phyloP scores from a whole-genome alignment of 2,888 invertebrate genomes.

The Synanthedon vespiformis region DNA sequence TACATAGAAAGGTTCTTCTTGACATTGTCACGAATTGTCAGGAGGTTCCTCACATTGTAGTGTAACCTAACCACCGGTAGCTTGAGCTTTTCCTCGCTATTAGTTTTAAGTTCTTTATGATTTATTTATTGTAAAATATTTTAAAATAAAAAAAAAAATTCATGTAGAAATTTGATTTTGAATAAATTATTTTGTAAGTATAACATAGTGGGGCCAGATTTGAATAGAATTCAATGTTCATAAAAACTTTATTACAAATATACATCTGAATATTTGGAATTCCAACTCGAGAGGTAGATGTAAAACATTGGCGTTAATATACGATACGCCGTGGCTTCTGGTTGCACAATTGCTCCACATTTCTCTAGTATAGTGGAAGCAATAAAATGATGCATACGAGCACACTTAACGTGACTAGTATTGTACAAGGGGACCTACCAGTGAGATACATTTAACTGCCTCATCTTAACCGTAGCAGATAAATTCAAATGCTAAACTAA shows the following conservation, averaged over 20 bases:
- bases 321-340: not conserved
- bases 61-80: too few relatives aligned
- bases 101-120: too few relatives aligned
- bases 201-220: not conserved
- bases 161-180: too few relatives aligned
- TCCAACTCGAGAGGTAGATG: not conserved
- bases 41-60: too few relatives aligned
- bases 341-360: not conserved
- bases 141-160: too few relatives aligned
- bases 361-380: not conserved
- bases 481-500: slow-evolving; percentile 5
- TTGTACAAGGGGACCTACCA: slow-evolving; percentile 7
- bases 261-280: not conserved
- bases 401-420: not conserved
- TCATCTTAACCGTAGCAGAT: slow-evolving; percentile 13
- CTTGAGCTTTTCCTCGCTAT: too few relatives aligned
- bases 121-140: too few relatives aligned
- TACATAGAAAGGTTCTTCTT: too few relatives aligned
- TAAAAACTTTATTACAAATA: not conserved
- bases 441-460: slow-evolving; percentile 14
- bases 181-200: too few relatives aligned
- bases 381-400: not conserved
- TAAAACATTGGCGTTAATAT: not conserved
- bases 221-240: not conserved
- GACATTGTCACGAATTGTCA: too few relatives aligned